phyloP scores from a whole-genome alignment of 1,140 invertebrate genomes.

The Apocrypta bakeri region DNA sequence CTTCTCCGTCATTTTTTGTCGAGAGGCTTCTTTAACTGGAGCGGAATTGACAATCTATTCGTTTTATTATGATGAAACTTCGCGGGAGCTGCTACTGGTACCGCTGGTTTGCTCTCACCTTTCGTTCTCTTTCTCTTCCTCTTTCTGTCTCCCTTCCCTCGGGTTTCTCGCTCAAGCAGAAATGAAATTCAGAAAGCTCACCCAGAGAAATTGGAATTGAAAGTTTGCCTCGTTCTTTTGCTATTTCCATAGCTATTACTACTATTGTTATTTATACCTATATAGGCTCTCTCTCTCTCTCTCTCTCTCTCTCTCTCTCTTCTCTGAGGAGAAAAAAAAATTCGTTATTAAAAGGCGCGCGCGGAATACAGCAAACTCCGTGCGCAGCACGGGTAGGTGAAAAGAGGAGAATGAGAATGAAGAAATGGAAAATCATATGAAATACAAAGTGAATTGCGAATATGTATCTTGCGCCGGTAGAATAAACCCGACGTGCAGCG shows the following conservation, averaged over 20 bases:
- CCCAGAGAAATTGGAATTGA: slow-evolving; percentile 4
- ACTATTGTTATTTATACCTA: neutral
- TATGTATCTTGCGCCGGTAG: neutral
- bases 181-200: slow-evolving; percentile 41
- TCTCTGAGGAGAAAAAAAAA: too few species aligned
- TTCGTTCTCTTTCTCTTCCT: neutral
- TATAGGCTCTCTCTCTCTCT: neutral
- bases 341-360: too few species aligned
- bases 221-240: neutral
- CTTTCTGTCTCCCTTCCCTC: neutral
- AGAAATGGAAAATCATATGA: slow-evolving; percentile 2
- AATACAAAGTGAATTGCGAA: slow-evolving; percentile 27
- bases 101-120: neutral
- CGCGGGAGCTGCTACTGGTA: neutral
- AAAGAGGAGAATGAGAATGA: neutral
- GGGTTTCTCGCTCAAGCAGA: neutral
- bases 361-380: neutral
- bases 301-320: too few species aligned
- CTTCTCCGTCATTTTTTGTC: neutral
- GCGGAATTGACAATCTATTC: slow-evolving; percentile 45
- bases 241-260: neutral
- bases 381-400: neutral
- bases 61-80: slow-evolving; percentile 36
- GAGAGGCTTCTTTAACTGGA: slow-evolving; percentile 34
- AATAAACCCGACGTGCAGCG: neutral